Conservation (phyloP, 2,113 vertebrate species). For the Hyaena hyaena region DNA sequence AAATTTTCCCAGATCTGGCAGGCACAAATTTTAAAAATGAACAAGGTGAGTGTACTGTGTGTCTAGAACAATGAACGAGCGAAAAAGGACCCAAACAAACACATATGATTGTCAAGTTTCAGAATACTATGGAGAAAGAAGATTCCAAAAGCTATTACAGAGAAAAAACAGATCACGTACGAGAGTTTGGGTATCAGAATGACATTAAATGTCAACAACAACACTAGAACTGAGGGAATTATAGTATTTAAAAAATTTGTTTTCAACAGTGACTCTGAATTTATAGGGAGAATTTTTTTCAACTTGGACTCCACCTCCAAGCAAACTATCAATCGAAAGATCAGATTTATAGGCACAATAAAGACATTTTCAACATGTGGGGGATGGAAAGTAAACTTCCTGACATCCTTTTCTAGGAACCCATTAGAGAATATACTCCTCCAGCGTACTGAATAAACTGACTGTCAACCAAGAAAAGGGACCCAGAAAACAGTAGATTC, state of each 20-base stretch:
- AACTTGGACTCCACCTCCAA: not conserved
- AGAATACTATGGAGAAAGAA: not conserved
- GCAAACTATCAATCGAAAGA: not conserved
- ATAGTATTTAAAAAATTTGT: not conserved
- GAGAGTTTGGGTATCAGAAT: not conserved
- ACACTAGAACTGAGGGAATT: not conserved
- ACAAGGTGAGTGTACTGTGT: not conserved
- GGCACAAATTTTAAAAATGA: not conserved
- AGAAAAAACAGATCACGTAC: not conserved
- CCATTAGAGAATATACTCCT: not conserved
- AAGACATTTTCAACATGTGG: not conserved
- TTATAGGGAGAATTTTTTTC: not conserved
- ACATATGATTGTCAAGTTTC: not conserved
- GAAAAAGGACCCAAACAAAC: not conserved
- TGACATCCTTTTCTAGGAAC: not conserved
- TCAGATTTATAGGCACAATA: not conserved
- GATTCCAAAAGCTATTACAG: not conserved
- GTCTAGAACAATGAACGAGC: not conserved
- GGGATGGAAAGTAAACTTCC: not conserved
- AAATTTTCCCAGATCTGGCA: not conserved
- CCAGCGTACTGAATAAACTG: not conserved
- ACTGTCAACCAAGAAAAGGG: not conserved
- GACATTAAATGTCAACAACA: not conserved
- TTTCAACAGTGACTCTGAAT: conserved; percentile 16
- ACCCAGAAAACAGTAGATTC: not conserved